phyloP scores from a whole-genome alignment of 1,140 invertebrate species.

The Chionoecetes opilio region DNA sequence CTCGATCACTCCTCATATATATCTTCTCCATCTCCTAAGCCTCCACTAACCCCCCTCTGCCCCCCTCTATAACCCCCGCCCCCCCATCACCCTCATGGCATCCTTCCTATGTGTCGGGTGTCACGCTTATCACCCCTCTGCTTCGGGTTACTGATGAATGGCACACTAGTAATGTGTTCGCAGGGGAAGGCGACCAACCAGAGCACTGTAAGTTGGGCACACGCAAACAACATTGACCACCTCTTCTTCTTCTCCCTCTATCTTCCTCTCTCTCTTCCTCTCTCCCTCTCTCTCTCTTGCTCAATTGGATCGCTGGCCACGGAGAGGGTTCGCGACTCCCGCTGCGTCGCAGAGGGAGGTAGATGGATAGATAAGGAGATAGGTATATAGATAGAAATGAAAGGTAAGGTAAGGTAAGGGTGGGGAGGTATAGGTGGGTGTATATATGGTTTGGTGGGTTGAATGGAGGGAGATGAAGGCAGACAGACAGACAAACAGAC shows the following conservation, averaged over 20 bases:
- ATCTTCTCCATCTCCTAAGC: too few species aligned
- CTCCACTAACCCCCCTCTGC: too few species aligned
- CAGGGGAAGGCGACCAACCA: background rate
- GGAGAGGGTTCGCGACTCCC: background rate
- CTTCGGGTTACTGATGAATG: slow-evolving; percentile 6
- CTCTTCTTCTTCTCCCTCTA: background rate
- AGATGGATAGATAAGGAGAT: background rate
- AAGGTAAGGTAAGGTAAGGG: too few species aligned
- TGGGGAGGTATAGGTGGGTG: background rate
- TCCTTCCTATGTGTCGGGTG: background rate
- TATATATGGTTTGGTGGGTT: background rate
- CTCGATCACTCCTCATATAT: too few species aligned
- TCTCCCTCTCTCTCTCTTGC: background rate
- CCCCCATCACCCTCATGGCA: background rate
- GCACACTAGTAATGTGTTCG: background rate
- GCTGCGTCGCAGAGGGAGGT: background rate
- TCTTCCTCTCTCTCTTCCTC: background rate
- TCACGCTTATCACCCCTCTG: background rate
- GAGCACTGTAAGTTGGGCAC: too few species aligned
- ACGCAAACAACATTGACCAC: too few species aligned
- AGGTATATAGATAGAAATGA: background rate
- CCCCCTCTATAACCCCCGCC: background rate
- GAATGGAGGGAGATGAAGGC: background rate
- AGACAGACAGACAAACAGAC: background rate
- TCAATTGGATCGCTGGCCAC: background rate